These are phyloP conservation scores for Tenthredo distinguenda DNA, from an alignment of 2,888 invertebrate species.

Conservation along the genomic window DNA sequence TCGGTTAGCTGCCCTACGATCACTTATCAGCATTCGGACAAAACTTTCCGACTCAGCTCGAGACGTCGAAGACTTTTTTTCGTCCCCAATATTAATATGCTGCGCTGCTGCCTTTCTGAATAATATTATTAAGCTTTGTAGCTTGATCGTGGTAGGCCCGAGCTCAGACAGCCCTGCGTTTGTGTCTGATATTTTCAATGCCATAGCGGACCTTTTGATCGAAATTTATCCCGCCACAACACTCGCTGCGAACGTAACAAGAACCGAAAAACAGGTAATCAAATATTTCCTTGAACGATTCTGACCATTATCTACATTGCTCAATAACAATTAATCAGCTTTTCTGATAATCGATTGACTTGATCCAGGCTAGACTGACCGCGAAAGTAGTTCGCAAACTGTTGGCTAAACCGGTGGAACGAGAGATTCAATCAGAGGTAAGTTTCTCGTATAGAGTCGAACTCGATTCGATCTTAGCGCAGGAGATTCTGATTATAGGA, in stretches of 20 bases:
- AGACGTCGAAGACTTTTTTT: slow-evolving; percentile 9
- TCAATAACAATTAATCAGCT: not conserved
- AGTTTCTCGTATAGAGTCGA: not conserved
- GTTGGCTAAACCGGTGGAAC: not conserved
- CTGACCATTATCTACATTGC: not conserved
- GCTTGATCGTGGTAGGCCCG: not conserved
- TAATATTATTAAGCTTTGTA: not conserved
- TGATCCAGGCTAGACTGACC: not conserved
- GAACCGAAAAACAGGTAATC: not conserved
- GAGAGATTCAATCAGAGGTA: not conserved
- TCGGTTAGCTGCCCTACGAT: not conserved
- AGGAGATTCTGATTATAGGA: not conserved
- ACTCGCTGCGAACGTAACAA: not conserved
- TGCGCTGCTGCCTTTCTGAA: not conserved
- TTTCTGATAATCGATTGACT: not conserved
- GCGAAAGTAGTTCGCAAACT: not conserved
- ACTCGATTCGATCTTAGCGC: not conserved
- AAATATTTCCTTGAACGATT: not conserved
- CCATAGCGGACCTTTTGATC: not conserved
- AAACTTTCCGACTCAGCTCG: not conserved
- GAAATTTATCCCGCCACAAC: not conserved
- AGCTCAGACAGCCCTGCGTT: not conserved
- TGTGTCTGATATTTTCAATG: not conserved
- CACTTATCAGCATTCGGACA: not conserved
- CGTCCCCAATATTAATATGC: not conserved